Evolutionary conservation across 1,140 invertebrate species (phyloP).

Genomic region (Cydia splendana): DNA sequence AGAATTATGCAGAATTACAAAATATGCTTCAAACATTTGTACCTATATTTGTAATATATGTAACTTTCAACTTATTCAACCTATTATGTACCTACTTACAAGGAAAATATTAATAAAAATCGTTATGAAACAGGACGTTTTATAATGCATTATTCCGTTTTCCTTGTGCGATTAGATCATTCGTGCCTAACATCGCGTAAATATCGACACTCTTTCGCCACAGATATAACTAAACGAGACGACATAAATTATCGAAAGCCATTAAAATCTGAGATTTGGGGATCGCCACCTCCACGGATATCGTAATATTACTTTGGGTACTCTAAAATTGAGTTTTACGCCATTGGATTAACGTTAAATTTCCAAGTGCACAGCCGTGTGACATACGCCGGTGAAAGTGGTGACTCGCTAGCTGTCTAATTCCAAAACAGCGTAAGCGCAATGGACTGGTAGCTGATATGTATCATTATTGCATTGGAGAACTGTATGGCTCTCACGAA

Average conservation of each 20-base stretch:
- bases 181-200: not conserved
- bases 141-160: conserved; percentile 41
- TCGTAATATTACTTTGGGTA: not conserved
- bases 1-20: no score
- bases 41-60: no score
- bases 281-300: not conserved
- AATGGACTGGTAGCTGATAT: not conserved
- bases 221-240: not conserved
- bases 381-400: not conserved
- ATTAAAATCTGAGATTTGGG: not conserved
- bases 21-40: no score
- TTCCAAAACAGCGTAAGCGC: not conserved
- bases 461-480: not conserved
- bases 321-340: not conserved
- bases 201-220: not conserved
- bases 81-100: conserved; percentile 47
- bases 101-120: conserved; percentile 60
- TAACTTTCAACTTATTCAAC: not conserved
- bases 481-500: not conserved
- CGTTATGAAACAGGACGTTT: conserved; percentile 52
- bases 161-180: conserved; percentile 21
- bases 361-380: not conserved
- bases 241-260: conserved; percentile 9
- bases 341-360: not conserved
- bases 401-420: not conserved